Evolutionary conservation across 2,797 vertebrate species (phyloP).

Genomic region (Anguilla anguilla): DNA sequence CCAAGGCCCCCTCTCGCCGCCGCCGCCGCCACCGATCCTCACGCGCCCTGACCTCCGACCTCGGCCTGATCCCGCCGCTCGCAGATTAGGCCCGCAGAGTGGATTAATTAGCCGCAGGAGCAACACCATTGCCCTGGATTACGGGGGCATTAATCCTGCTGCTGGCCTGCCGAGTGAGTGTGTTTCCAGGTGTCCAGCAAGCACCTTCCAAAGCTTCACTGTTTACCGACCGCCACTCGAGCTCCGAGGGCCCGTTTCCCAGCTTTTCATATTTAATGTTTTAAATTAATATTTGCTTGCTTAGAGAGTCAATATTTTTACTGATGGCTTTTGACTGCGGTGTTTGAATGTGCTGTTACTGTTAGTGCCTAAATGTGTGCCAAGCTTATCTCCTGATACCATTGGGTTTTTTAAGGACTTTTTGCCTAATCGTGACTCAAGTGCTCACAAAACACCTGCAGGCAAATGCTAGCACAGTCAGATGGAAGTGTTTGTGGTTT

Average conservation of each 20-base stretch:
- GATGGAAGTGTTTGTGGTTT: neutral
- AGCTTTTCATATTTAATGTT: neutral
- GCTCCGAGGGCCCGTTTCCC: no score
- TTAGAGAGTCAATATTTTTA: neutral
- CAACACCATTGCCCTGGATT: constrained; percentile 37
- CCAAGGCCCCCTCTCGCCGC: no score
- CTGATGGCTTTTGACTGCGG: neutral
- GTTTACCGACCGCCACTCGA: neutral
- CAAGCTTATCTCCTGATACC: neutral
- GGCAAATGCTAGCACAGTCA: neutral
- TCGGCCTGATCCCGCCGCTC: neutral
- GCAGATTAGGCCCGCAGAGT: constrained; percentile 40
- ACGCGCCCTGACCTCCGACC: neutral
- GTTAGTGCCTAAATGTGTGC: neutral
- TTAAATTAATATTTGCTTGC: neutral
- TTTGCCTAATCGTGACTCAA: no score
- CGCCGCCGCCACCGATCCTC: neutral
- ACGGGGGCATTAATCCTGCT: constrained; percentile 35
- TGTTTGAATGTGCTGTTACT: neutral
- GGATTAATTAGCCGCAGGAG: constrained; percentile 43
- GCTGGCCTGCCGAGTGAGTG: constrained; percentile 19
- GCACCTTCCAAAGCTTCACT: neutral
- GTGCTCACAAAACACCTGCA: neutral
- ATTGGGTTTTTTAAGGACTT: neutral
- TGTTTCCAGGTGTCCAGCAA: neutral